Evolutionary conservation across 1,140 invertebrate species (phyloP).

Genomic region (Diabrotica virgifera): DNA sequence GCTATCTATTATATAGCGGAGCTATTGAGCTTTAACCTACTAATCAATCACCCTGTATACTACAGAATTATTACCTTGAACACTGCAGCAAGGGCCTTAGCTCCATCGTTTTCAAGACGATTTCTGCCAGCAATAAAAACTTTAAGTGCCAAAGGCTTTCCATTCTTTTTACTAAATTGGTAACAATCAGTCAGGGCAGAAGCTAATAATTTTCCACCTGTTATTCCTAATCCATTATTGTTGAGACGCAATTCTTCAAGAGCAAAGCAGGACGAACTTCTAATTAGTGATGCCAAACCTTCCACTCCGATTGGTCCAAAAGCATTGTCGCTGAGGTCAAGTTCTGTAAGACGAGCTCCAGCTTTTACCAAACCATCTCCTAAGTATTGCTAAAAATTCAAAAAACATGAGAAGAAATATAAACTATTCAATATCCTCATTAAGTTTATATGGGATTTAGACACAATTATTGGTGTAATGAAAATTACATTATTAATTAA

Average conservation of each 20-base stretch:
- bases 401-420: not conserved
- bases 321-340: constrained; percentile 98
- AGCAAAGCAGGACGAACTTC: constrained; percentile 79
- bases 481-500: no score
- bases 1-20: no score
- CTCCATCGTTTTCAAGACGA: constrained; percentile 90
- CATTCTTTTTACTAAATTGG: constrained; percentile 59
- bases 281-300: constrained; percentile 81
- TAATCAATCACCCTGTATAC: no score
- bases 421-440: no score
- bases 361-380: constrained; percentile 79
- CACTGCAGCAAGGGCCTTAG: constrained; percentile 76
- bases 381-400: constrained; percentile 61
- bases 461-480: no score
- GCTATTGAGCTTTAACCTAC: no score
- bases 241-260: constrained; percentile 82
- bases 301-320: constrained; percentile 94
- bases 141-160: constrained; percentile 66
- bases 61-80: constrained; percentile 61
- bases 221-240: constrained; percentile 93
- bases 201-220: constrained; percentile 84
- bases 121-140: constrained; percentile 93
- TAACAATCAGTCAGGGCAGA: constrained; percentile 73
- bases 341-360: constrained; percentile 72
- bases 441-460: no score